Conservation (phyloP, 2,113 vertebrate genomes). For the Ailurus styani region DNA sequence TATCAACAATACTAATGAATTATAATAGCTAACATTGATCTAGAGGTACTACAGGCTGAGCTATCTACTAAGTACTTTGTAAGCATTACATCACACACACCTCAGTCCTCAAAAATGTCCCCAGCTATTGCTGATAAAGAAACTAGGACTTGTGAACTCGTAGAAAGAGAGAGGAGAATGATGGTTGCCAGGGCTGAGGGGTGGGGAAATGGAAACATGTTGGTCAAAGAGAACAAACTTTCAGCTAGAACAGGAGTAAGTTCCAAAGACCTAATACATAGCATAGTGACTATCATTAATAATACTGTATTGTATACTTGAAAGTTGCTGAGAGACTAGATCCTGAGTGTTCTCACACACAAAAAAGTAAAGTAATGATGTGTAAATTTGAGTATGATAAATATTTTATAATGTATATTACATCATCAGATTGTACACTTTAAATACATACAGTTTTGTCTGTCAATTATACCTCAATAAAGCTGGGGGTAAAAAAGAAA, state of each 20-base stretch:
- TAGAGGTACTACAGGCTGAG: neutral
- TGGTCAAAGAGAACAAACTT: neutral
- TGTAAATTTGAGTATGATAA: neutral
- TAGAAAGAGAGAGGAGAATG: neutral
- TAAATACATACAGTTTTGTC: neutral
- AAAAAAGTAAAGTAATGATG: neutral
- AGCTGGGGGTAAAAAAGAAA: neutral
- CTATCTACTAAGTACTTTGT: neutral
- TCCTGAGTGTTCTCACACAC: neutral
- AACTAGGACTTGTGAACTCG: neutral
- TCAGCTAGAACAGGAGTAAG: neutral
- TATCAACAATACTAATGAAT: neutral
- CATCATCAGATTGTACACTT: neutral
- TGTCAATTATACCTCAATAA: neutral
- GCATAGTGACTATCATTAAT: neutral
- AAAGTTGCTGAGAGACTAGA: neutral
- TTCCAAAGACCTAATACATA: neutral
- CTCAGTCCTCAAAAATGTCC: neutral
- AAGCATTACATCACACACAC: neutral
- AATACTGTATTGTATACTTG: neutral
- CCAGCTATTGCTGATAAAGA: neutral
- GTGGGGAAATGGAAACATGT: neutral
- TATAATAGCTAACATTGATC: neutral
- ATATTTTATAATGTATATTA: neutral
- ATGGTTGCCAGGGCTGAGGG: neutral